These are phyloP conservation scores for Meles meles DNA, from an alignment of 2,113 vertebrate species.

Conservation along the genomic window DNA sequence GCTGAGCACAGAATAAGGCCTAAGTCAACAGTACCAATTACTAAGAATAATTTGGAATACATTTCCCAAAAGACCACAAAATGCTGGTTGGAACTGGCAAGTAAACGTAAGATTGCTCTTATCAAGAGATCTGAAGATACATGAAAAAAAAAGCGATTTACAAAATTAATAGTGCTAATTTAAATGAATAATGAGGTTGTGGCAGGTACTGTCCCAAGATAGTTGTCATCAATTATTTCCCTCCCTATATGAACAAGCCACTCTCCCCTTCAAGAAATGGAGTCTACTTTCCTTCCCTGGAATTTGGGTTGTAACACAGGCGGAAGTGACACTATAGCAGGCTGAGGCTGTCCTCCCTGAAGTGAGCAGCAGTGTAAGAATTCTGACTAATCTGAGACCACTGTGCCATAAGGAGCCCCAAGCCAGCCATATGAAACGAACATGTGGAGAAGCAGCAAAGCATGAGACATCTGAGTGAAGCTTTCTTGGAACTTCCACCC, in stretches of 20 bases:
- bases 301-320: neutral
- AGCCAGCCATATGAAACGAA: neutral
- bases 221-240: neutral
- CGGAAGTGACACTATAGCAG: neutral
- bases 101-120: neutral
- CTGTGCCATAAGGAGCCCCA: neutral
- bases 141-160: constrained; percentile 26
- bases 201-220: neutral
- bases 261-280: neutral
- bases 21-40: neutral
- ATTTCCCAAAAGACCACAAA: neutral
- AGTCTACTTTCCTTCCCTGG: neutral
- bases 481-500: neutral
- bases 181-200: neutral
- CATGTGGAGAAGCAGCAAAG: neutral
- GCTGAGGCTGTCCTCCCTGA: neutral
- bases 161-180: neutral
- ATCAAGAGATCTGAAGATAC: neutral
- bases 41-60: neutral
- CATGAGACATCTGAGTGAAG: neutral
- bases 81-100: neutral
- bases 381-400: neutral
- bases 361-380: neutral
- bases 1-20: neutral
- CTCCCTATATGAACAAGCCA: neutral